A percentile compares a stretch with the other conserved stretches of the same genome.
Conservation (phyloP, 1,140 invertebrate genomes). For the silkworm (Bombyx mori) region DNA sequence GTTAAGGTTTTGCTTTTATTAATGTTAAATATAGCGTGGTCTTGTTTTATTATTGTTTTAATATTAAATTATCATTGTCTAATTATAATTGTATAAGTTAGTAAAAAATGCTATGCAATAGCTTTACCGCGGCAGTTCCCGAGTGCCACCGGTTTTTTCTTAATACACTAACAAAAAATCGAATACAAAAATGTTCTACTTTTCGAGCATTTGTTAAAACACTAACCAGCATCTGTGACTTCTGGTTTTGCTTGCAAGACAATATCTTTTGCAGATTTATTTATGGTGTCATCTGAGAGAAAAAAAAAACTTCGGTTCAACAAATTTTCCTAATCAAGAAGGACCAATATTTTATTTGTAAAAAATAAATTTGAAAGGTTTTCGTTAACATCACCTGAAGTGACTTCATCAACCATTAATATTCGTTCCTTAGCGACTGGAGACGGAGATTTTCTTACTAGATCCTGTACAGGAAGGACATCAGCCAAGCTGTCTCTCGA, state of each 20-base stretch:
- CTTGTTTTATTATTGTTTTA: too few species aligned
- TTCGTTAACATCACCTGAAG: conserved; percentile 17
- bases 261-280: conserved; percentile 25
- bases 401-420: conserved; percentile 16
- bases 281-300: conserved; percentile 24
- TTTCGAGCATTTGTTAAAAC: not conserved
- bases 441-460: not conserved
- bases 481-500: conserved; percentile 23
- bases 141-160: too few species aligned
- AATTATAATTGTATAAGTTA: too few species aligned
- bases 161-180: too few species aligned
- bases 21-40: too few species aligned
- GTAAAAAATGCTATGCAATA: too few species aligned
- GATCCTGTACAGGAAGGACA: conserved; percentile 14
- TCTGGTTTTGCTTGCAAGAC: conserved; percentile 26
- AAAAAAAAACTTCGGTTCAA: conserved; percentile 5
- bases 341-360: not conserved
- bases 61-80: too few species aligned
- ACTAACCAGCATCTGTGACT: conserved; percentile 26
- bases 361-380: not conserved
- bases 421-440: not conserved
- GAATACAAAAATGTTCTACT: too few species aligned
- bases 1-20: too few species aligned
- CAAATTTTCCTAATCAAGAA: not conserved
- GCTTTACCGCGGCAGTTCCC: too few species aligned